Evolutionary conservation across 2,113 vertebrate species (phyloP).

Genomic region (Tachuris rubrigastra): DNA sequence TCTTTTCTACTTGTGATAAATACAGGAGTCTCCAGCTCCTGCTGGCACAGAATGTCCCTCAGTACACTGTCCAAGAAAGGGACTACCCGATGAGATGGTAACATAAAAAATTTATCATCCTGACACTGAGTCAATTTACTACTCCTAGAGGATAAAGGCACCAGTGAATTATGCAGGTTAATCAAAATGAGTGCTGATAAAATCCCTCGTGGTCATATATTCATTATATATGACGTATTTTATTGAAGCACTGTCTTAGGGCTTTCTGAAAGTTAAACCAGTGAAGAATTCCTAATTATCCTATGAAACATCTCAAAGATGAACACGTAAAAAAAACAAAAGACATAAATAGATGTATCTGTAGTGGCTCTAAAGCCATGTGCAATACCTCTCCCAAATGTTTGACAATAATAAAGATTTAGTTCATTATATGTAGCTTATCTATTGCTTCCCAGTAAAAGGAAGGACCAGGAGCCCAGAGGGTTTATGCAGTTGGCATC

Average conservation of each 20-base stretch:
- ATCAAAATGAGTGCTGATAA: constrained; percentile 45
- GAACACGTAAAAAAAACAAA: neutral
- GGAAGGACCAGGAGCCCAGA: neutral
- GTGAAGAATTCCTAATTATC: neutral
- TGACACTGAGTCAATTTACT: constrained; percentile 14
- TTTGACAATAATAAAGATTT: neutral
- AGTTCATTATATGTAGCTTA: neutral
- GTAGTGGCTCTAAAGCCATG: neutral
- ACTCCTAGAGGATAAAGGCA: neutral
- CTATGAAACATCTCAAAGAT: neutral
- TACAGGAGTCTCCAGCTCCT: neutral
- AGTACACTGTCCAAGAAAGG: neutral
- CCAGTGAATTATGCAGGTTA: constrained; percentile 9
- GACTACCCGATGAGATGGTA: neutral
- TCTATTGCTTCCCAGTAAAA: neutral
- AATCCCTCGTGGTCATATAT: constrained; percentile 5
- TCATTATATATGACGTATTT: neutral
- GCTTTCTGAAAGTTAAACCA: neutral
- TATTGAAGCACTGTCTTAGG: neutral
- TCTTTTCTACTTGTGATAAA: neutral
- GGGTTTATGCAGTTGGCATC: neutral
- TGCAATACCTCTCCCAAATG: neutral
- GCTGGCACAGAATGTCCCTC: neutral
- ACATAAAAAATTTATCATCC: neutral
- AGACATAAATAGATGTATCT: neutral